These are phyloP conservation scores for Crotalus horridus DNA, from an alignment of 2,113 vertebrate species.

Conservation along the genomic window DNA sequence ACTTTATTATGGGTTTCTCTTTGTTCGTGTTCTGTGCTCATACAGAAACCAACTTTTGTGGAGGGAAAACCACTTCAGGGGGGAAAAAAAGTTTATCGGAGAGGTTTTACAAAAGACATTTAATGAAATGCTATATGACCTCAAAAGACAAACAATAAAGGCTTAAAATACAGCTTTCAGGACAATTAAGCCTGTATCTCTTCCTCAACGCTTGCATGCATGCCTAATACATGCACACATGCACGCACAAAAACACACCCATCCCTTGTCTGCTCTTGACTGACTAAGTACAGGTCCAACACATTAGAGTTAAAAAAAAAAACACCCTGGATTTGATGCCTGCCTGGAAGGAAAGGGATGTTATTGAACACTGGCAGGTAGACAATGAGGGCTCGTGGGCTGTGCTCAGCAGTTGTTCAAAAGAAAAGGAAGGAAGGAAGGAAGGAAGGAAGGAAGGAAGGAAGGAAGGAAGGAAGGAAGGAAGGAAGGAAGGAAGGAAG, in stretches of 20 bases:
- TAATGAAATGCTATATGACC: slow-evolving; percentile 47
- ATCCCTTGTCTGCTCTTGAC: not conserved
- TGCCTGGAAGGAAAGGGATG: not conserved
- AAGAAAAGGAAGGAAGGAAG: not conserved
- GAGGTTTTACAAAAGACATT: slow-evolving; percentile 57
- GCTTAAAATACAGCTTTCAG: slow-evolving; percentile 40
- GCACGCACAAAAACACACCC: slow-evolving; percentile 32
- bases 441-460: not conserved
- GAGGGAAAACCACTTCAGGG: slow-evolving; percentile 19
- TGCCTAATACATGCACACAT: not conserved
- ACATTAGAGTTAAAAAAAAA: not conserved
- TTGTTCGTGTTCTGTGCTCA: slow-evolving; percentile 57
- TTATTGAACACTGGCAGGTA: not conserved
- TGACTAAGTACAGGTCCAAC: not conserved
- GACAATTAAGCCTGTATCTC: not conserved
- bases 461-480: too few relatives aligned
- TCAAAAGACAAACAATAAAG: slow-evolving; percentile 50
- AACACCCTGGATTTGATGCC: not conserved
- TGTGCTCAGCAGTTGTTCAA: not conserved
- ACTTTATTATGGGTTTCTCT: slow-evolving; percentile 70
- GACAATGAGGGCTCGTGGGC: too few relatives aligned
- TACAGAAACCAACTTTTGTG: slow-evolving; percentile 40
- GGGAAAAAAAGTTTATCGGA: slow-evolving; percentile 22
- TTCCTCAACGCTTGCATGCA: not conserved
- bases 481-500: not conserved